A percentile compares a stretch with the other conserved stretches of the same genome.
These are phyloP conservation scores for Achlya flavicornis DNA, from an alignment of 2,888 invertebrate species.

Conservation along the genomic window DNA sequence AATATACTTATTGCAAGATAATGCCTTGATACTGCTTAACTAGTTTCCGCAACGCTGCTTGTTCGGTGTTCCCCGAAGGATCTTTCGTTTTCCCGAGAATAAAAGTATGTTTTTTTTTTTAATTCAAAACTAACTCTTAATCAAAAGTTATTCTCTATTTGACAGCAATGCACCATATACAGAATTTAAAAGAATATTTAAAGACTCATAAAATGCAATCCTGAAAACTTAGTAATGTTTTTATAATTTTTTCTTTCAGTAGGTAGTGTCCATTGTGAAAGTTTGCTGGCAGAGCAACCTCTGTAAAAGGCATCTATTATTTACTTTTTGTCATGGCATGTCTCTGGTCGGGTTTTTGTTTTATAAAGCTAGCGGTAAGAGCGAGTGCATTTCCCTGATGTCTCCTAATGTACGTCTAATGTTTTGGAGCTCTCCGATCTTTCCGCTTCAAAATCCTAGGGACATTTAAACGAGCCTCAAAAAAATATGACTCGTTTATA, in stretches of 20 bases:
- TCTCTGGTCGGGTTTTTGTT: slow-evolving; percentile 28
- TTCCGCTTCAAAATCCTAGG: slow-evolving; percentile 25
- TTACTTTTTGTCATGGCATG: slow-evolving; percentile 17
- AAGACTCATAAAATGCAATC: too few species aligned
- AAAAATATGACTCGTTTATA: slow-evolving; percentile 16
- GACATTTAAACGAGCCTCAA: slow-evolving; percentile 13
- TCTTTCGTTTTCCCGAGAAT: background rate
- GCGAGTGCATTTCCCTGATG: slow-evolving; percentile 41
- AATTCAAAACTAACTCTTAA: background rate
- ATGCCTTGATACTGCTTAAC: too few species aligned
- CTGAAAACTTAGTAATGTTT: too few species aligned
- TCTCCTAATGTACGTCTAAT: slow-evolving; percentile 44
- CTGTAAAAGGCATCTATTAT: slow-evolving; percentile 22
- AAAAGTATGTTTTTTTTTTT: background rate
- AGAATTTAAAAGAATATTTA: too few species aligned
- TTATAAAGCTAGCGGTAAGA: slow-evolving; percentile 33
- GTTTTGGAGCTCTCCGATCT: slow-evolving; percentile 40
- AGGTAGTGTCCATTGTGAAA: too few species aligned
- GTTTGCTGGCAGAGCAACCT: slow-evolving; percentile 17
- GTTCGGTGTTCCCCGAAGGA: too few species aligned
- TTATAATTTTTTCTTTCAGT: too few species aligned
- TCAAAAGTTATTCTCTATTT: too few species aligned
- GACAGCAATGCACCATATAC: too few species aligned
- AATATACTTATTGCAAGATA: background rate
- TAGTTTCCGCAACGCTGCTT: too few species aligned